Evolutionary conservation across 2,113 vertebrate genomes (phyloP).

Genomic region (Ceyx margarethae): DNA sequence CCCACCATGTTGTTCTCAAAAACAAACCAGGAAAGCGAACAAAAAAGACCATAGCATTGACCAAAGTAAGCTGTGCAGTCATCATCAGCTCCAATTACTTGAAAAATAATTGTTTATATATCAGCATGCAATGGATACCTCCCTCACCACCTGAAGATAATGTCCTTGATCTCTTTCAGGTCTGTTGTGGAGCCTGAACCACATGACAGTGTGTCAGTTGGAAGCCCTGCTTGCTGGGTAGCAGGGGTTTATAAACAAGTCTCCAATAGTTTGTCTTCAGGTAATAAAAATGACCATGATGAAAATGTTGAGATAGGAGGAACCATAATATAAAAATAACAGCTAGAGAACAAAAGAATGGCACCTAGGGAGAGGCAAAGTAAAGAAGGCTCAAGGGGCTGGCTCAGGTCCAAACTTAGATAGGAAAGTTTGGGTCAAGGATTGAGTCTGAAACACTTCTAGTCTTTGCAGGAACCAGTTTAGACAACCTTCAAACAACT

Average conservation of each 20-base stretch:
- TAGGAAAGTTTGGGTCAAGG: neutral
- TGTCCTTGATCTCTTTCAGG: neutral
- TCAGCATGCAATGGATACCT: neutral
- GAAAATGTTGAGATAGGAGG: neutral
- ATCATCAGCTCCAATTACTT: neutral
- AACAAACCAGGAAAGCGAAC: neutral
- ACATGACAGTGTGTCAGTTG: neutral
- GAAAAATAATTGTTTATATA: neutral
- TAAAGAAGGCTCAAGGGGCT: neutral
- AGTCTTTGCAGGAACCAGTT: neutral
- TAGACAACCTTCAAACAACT: neutral
- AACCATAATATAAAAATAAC: neutral
- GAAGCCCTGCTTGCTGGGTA: neutral
- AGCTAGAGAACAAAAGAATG: neutral
- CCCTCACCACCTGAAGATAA: neutral
- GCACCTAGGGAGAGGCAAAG: neutral
- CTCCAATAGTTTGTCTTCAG: neutral
- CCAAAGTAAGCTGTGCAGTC: neutral
- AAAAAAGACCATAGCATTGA: neutral
- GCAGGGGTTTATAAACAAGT: neutral
- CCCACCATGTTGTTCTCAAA: neutral
- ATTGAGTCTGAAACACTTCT: neutral
- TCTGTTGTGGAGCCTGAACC: neutral
- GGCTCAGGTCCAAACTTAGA: neutral
- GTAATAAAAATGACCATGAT: neutral